Conservation (phyloP, 2,797 vertebrate genomes). For the Yasuhikotakia modesta region DNA sequence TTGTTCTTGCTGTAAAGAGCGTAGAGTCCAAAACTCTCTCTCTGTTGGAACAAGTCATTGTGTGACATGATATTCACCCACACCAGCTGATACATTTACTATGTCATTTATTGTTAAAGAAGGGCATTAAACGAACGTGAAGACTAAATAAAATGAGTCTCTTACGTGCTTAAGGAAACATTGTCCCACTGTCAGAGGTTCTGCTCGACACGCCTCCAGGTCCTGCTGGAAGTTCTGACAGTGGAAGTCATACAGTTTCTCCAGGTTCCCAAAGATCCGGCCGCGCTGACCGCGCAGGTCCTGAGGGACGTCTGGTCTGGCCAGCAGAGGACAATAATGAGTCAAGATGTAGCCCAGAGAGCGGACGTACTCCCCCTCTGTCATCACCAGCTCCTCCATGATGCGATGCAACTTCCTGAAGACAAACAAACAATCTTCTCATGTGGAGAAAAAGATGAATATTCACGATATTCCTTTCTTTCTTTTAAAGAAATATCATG, state of each 20-base stretch:
- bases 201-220: constrained; percentile 75
- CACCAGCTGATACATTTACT: too few relatives aligned
- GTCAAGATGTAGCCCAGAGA: constrained; percentile 79
- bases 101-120: too few relatives aligned
- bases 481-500: not conserved
- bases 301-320: constrained; percentile 76
- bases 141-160: not conserved
- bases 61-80: constrained; percentile 4
- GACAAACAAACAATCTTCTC: not conserved
- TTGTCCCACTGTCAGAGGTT: constrained; percentile 73
- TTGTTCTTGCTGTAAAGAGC: constrained; percentile 86
- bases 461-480: not conserved
- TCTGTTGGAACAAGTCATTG: constrained; percentile 61
- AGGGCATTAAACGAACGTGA: too few relatives aligned
- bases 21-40: constrained; percentile 80
- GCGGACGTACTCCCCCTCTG: constrained; percentile 80
- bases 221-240: constrained; percentile 79
- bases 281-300: constrained; percentile 80
- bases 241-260: constrained; percentile 82
- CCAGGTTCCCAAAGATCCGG: constrained; percentile 81
- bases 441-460: not conserved
- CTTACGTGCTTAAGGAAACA: constrained; percentile 83
- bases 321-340: constrained; percentile 82
- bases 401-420: constrained; percentile 77
- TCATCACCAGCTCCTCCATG: constrained; percentile 81